Evolutionary conservation across 2,113 vertebrate species (phyloP).

Genomic region (Pycnonotus jocosus): DNA sequence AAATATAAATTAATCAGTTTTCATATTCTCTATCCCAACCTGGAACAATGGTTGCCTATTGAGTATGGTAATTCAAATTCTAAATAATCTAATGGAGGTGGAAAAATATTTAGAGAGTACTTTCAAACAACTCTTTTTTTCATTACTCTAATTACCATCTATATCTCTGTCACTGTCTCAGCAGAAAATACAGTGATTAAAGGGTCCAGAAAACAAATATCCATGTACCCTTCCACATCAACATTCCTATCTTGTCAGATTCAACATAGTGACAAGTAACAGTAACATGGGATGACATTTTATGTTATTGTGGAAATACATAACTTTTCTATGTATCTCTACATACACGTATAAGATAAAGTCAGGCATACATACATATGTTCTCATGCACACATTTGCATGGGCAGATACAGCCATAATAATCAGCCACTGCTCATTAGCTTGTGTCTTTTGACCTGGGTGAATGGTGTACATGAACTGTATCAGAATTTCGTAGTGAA

Average conservation of each 20-base stretch:
- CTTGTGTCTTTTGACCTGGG: not conserved
- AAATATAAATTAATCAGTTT: not conserved
- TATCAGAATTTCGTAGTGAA: not conserved
- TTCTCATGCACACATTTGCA: not conserved
- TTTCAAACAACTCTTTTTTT: not conserved
- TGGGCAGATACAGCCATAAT: not conserved
- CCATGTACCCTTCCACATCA: not conserved
- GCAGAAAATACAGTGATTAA: not conserved
- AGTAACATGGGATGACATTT: not conserved
- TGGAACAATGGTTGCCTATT: not conserved
- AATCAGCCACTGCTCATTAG: not conserved
- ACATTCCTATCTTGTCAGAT: not conserved
- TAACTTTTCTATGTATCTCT: not conserved
- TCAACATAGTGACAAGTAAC: not conserved
- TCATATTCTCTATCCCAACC: not conserved
- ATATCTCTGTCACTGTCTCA: not conserved
- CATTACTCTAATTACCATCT: not conserved
- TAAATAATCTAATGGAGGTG: not conserved
- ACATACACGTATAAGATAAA: not conserved
- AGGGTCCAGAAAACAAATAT: not conserved
- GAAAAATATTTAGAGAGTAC: not conserved
- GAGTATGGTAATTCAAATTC: not conserved
- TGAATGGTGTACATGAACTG: not conserved
- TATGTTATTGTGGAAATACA: rapidly evolving
- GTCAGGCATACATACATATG: not conserved